Percentiles rank a stretch among this genome's conserved stretches.
Conservation (phyloP, 2,797 vertebrate genomes). For the Anniella stebbinsi region DNA sequence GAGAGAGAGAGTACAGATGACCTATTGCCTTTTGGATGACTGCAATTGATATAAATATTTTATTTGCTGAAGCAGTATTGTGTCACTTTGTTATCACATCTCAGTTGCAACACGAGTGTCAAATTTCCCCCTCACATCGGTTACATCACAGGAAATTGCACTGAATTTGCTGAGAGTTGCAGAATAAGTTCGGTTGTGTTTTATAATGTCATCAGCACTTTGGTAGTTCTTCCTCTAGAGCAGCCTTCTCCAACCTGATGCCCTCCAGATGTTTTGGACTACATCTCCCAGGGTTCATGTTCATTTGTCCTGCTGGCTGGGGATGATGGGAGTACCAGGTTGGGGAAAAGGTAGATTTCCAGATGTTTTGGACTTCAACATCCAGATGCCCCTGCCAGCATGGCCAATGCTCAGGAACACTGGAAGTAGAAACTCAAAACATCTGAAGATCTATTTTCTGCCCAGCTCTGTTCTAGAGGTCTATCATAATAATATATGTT, state of each 20-base stretch:
- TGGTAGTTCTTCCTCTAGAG: slow-evolving; percentile 29
- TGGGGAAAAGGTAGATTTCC: no score
- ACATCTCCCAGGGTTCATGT: no score
- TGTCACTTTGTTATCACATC: slow-evolving; percentile 32
- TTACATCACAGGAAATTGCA: background rate
- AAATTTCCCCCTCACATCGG: slow-evolving; percentile 38
- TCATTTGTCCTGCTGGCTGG: background rate
- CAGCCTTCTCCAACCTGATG: background rate
- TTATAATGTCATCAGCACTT: background rate
- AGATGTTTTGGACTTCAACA: no score
- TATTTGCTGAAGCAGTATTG: slow-evolving; percentile 49
- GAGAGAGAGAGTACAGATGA: background rate
- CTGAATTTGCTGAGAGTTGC: slow-evolving; percentile 25
- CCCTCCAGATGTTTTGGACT: background rate
- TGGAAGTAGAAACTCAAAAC: no score
- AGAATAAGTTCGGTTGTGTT: background rate
- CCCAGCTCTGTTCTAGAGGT: no score
- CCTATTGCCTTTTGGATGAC: slow-evolving; percentile 46
- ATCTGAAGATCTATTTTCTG: background rate
- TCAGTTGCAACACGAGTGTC: slow-evolving; percentile 40
- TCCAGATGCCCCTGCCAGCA: no score
- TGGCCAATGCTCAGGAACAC: no score
- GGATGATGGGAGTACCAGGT: no score
- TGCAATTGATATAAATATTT: slow-evolving; percentile 42
- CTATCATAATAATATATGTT: background rate